These are phyloP conservation scores for Tyto alba DNA, from an alignment of 2,113 vertebrate genomes.

Conservation along the genomic window DNA sequence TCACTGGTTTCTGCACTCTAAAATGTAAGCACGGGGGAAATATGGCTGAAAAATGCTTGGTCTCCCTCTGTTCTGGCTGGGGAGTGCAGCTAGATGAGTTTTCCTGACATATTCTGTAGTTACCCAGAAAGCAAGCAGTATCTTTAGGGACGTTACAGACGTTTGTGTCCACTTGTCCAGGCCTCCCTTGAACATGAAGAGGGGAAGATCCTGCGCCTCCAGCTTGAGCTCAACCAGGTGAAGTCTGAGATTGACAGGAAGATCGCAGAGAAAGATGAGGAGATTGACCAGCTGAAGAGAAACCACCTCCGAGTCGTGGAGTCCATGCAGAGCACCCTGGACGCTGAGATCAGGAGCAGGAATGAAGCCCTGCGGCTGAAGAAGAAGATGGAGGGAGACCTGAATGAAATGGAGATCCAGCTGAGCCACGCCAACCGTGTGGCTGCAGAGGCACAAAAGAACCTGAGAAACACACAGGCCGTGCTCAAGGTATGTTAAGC, in stretches of 20 bases:
- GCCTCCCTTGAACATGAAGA: constrained; percentile 53
- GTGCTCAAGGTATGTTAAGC: constrained; percentile 66
- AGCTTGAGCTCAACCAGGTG: constrained; percentile 60
- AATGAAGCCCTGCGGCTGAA: background rate
- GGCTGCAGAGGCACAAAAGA: constrained; percentile 77
- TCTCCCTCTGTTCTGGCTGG: accelerated
- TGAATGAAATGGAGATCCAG: constrained; percentile 83
- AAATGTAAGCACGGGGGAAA: background rate
- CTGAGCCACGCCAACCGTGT: constrained; percentile 75
- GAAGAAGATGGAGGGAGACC: constrained; percentile 69
- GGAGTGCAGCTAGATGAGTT: background rate
- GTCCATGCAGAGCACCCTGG: background rate
- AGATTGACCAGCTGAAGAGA: background rate
- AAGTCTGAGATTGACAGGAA: too few species aligned
- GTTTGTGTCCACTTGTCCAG: background rate
- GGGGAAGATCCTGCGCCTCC: constrained; percentile 74
- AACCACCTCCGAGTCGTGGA: background rate
- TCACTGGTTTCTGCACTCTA: background rate
- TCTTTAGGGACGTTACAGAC: accelerated
- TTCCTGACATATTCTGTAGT: background rate
- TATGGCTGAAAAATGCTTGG: accelerated
- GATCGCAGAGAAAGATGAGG: too few species aligned
- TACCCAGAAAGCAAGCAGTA: background rate
- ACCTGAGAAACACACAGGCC: constrained; percentile 80
- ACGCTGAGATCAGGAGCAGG: background rate